Conservation (phyloP, 1,140 invertebrate species). For the Drosophila erecta region DNA sequence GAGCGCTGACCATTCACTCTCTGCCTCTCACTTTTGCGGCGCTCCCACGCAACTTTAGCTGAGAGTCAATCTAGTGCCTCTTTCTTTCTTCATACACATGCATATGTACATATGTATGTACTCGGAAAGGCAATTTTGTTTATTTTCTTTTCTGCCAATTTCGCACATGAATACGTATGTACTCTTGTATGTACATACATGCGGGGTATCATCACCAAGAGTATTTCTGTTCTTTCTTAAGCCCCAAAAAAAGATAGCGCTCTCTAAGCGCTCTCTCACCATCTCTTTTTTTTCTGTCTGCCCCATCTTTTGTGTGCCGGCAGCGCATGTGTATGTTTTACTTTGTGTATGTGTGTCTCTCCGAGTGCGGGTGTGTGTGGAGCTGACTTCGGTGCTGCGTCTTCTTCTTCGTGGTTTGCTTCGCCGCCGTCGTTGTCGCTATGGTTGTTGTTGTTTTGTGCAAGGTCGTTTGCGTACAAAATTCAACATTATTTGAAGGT, state of each 20-base stretch:
- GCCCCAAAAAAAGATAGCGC: conserved; percentile 13
- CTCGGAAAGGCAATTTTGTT: conserved; percentile 59
- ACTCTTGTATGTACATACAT: neutral
- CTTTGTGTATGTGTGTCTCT: conserved; percentile 32
- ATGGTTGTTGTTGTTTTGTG: conserved; percentile 74
- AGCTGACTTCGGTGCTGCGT: conserved; percentile 60
- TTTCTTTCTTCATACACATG: conserved; percentile 36
- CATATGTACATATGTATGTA: neutral
- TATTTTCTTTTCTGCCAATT: conserved; percentile 68
- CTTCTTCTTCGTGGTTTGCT: conserved; percentile 66
- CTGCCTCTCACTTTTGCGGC: neutral
- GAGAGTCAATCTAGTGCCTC: conserved; percentile 56
- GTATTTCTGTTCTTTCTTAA: conserved; percentile 52
- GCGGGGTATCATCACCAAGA: conserved; percentile 15
- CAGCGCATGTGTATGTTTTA: conserved; percentile 59
- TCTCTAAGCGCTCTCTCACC: conserved; percentile 23
- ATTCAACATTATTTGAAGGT: conserved; percentile 85
- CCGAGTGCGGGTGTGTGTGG: conserved; percentile 31
- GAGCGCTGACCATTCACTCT: conserved; percentile 38
- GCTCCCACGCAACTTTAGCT: conserved; percentile 37
- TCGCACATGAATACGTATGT: conserved; percentile 10
- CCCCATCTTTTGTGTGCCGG: conserved; percentile 22
- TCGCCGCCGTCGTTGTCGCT: conserved; percentile 32
- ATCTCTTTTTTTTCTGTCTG: conserved; percentile 3
- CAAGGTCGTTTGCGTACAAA: conserved; percentile 85